Conservation (phyloP, 1,140 invertebrate genomes). For the Procambarus clarkii region DNA sequence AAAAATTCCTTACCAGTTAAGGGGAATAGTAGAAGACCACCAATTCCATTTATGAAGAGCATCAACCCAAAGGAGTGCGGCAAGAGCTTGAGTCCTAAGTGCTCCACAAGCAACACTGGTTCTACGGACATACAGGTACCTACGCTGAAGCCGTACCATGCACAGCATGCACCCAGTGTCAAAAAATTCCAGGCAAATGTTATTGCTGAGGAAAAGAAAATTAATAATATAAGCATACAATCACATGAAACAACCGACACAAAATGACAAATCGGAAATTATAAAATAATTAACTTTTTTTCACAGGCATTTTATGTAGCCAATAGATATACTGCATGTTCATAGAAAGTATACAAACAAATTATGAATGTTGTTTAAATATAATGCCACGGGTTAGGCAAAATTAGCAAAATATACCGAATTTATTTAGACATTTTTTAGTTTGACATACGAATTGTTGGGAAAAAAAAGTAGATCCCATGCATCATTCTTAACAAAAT, state of each 20-base stretch:
- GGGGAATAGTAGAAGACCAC: constrained; percentile 29
- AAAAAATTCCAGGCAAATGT: constrained; percentile 29
- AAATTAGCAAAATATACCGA: too few relatives aligned
- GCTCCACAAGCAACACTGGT: constrained; percentile 57
- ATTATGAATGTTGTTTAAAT: too few relatives aligned
- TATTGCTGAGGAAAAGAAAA: constrained; percentile 12
- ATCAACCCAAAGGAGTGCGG: constrained; percentile 37
- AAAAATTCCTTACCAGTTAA: constrained; percentile 36
- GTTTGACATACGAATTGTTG: too few relatives aligned
- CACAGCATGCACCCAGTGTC: constrained; percentile 31
- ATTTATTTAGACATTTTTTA: too few relatives aligned
- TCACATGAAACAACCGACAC: neutral
- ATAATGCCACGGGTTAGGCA: too few relatives aligned
- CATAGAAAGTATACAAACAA: too few relatives aligned
- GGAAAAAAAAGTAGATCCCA: too few relatives aligned
- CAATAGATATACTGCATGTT: too few relatives aligned
- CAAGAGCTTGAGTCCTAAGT: constrained; percentile 47
- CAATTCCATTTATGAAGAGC: constrained; percentile 48
- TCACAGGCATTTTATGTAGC: too few relatives aligned
- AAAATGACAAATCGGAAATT: neutral
- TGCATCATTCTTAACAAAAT: too few relatives aligned
- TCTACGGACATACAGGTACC: constrained; percentile 34
- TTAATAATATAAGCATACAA: neutral
- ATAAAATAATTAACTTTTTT: neutral
- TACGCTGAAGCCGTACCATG: constrained; percentile 28